phyloP scores from a whole-genome alignment of 2,797 vertebrate species.

The Thamnophis elegans region DNA sequence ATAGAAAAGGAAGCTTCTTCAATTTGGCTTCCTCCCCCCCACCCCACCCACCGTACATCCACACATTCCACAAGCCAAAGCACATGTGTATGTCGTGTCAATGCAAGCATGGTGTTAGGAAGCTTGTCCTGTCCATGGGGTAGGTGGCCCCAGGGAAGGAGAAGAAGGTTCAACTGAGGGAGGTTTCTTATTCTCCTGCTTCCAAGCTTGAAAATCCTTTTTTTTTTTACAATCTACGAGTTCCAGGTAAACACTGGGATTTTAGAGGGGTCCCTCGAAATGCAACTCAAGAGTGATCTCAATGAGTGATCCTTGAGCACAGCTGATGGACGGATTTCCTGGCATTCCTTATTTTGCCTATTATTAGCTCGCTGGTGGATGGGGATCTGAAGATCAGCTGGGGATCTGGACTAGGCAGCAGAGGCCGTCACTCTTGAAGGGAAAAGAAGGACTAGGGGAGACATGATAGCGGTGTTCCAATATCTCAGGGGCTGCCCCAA shows the following conservation, averaged over 20 bases:
- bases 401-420: too few relatives aligned
- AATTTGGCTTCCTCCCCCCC: not conserved
- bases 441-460: too few relatives aligned
- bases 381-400: too few relatives aligned
- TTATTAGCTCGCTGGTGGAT: too few relatives aligned
- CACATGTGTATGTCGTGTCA: not conserved
- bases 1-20: not conserved
- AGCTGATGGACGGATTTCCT: not conserved
- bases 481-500: too few relatives aligned
- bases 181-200: not conserved
- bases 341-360: not conserved
- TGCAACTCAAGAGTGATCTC: not conserved
- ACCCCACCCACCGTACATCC: not conserved
- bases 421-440: too few relatives aligned
- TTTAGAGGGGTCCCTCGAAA: not conserved
- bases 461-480: too few relatives aligned
- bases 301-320: not conserved
- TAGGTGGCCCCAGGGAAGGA: not conserved
- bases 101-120: not conserved
- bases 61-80: not conserved
- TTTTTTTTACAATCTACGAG: too few relatives aligned
- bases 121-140: fast-evolving
- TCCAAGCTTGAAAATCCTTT: too few relatives aligned
- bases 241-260: not conserved
- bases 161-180: not conserved